These are phyloP conservation scores for Semicossyphus pulcher DNA, from an alignment of 2,113 vertebrate genomes.

Conservation along the genomic window DNA sequence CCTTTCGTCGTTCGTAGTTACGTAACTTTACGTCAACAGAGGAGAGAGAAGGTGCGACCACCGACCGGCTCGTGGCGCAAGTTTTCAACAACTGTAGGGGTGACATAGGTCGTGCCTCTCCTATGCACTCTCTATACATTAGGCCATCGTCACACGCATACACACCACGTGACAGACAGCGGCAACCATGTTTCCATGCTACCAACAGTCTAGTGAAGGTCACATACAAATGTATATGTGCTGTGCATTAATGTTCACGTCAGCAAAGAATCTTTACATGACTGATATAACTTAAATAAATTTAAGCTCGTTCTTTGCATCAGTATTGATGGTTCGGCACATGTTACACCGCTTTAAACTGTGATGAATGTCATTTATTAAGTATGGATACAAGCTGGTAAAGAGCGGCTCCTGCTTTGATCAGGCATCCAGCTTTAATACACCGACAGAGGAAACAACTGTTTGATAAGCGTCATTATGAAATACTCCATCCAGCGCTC, in stretches of 20 bases:
- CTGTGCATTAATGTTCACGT: rapidly evolving
- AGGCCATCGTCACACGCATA: slow-evolving; percentile 20
- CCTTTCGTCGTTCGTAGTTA: no score
- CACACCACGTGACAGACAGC: slow-evolving; percentile 65
- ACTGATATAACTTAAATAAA: rapidly evolving
- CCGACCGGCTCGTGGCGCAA: not conserved
- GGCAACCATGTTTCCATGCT: slow-evolving; percentile 48
- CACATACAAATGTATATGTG: slow-evolving; percentile 22
- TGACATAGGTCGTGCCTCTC: not conserved
- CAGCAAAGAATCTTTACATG: not conserved
- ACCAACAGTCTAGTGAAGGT: slow-evolving; percentile 61
- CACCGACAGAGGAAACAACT: not conserved
- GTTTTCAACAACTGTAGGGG: no score
- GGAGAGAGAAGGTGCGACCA: not conserved
- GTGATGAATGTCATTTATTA: not conserved
- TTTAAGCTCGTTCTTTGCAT: not conserved
- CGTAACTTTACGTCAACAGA: not conserved
- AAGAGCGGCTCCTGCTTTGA: not conserved
- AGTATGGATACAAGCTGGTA: not conserved
- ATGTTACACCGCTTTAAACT: not conserved
- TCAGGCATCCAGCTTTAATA: no score
- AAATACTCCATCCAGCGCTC: not conserved
- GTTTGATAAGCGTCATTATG: not conserved
- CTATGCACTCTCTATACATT: slow-evolving; percentile 9
- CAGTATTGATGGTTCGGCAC: not conserved